Conservation (phyloP, 2,888 invertebrate species). For the Pyralis farinalis region DNA sequence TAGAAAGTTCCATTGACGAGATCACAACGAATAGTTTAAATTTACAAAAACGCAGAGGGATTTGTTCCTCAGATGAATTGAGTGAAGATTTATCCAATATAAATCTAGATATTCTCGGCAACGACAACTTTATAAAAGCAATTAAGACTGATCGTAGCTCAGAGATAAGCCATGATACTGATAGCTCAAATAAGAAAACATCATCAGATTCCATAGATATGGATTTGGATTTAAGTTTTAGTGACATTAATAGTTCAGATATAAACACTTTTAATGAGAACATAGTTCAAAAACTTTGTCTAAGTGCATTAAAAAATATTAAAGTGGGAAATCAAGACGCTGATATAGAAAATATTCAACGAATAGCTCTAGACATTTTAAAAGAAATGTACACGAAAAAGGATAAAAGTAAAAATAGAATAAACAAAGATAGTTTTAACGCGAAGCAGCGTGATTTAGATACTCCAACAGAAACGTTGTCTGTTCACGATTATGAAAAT, state of each 20-base stretch:
- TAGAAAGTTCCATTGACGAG: constrained; percentile 71
- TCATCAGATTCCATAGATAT: constrained; percentile 77
- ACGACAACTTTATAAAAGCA: constrained; percentile 56
- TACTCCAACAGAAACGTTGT: constrained; percentile 80
- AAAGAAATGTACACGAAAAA: constrained; percentile 78
- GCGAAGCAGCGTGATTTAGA: constrained; percentile 71
- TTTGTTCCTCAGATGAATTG: constrained; percentile 78
- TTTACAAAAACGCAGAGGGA: constrained; percentile 78
- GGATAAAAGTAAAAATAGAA: constrained; percentile 59
- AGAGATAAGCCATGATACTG: constrained; percentile 69
- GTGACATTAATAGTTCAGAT: constrained; percentile 78
- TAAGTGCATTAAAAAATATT: constrained; percentile 76
- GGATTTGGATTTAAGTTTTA: constrained; percentile 77
- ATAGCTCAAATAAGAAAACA: constrained; percentile 72
- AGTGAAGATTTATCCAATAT: constrained; percentile 60
- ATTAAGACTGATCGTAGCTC: constrained; percentile 63
- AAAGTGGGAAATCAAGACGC: constrained; percentile 79
- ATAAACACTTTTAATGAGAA: constrained; percentile 79
- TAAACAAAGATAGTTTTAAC: constrained; percentile 46
- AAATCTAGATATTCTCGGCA: constrained; percentile 46
- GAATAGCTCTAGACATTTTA: constrained; percentile 74
- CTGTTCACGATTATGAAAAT: constrained; percentile 85
- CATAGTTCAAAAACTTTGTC: constrained; percentile 75
- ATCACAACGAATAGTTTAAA: constrained; percentile 64
- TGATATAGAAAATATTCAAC: constrained; percentile 76